These are phyloP conservation scores for Jordanella pulchra DNA, from an alignment of 2,797 vertebrate species.

Conservation along the genomic window DNA sequence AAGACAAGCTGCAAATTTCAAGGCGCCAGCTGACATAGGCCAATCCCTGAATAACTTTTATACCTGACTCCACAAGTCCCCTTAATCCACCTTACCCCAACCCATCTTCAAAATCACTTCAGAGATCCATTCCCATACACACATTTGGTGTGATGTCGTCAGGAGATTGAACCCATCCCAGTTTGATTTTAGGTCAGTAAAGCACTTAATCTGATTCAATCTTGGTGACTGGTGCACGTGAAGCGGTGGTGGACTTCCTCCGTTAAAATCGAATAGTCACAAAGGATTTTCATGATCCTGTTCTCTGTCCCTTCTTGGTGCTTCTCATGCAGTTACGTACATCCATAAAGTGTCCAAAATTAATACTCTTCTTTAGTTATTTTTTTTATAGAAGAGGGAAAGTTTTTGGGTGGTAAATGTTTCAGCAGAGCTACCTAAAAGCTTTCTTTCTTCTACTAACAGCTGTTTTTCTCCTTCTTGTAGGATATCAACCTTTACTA, in stretches of 20 bases:
- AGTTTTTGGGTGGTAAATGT: constrained; percentile 45
- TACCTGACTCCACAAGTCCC: neutral
- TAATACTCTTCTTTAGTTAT: constrained; percentile 18
- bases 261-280: constrained; percentile 13
- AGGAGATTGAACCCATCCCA: constrained; percentile 24
- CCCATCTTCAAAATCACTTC: constrained; percentile 9
- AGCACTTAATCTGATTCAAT: constrained; percentile 22
- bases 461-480: constrained; percentile 35
- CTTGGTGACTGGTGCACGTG: constrained; percentile 59
- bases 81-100: neutral
- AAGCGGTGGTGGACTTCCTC: constrained; percentile 63
- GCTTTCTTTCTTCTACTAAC: constrained; percentile 46
- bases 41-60: constrained; percentile 4
- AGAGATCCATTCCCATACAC: neutral
- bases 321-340: constrained; percentile 31
- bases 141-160: constrained; percentile 25
- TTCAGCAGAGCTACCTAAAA: constrained; percentile 37
- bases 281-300: constrained; percentile 7
- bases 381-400: constrained; percentile 20
- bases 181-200: constrained; percentile 67
- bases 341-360: neutral
- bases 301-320: constrained; percentile 11
- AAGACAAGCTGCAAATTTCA: constrained; percentile 1
- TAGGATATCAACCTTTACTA: constrained; percentile 52
- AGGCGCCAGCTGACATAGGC: neutral